Base-by-base conservation (phyloP, 2,888 invertebrate species). In the Graphium colonna region DNA sequence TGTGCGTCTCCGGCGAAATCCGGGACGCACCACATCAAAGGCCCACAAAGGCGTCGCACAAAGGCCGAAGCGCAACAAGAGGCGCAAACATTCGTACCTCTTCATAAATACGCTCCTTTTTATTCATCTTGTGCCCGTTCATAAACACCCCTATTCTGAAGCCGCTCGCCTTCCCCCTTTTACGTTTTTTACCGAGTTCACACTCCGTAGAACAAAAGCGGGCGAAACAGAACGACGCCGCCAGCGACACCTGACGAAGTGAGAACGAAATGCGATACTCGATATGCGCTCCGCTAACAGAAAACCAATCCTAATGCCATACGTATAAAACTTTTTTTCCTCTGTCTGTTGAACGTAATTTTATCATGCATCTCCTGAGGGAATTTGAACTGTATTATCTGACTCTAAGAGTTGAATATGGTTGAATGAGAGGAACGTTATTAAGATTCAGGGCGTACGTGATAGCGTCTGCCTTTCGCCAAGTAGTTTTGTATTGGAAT, bases 201-300 rank as follows among this genome's bases (percentile, higher is more conserved):
- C 85, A 84, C 84, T 81, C 76, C 70, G 71, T 80, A 83, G 82
- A 84, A 87, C 83, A 84, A 86, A 84, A 83, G 81, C 67, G 76
- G 78, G 69, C 74, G 84, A 85, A 85, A 85, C 77, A 81, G 82
- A 79, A 77, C 75, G 71, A 71, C 73, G 83, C 82, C 79, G 82
- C 74, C 63, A 80, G 83, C 87, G 86, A 87, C 87, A 87, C 87
- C 85, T 86, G 84, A 83, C 76, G 82, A 80, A 82, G 86, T 85
- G 86, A 82, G 83, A 86, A 83, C 69, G 88, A 82, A 87, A 88
- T 79, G 77, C 71, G 86, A 88, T 86, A 84, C 78, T 68, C 52
- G 54, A 58, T 53, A 50, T 52, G 43, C 52, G 51, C 26, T 33
- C 53, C 50, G 7, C 40, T 13, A 62, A 58, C 53, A 46, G 57